Conservation (phyloP, 1,140 invertebrate species). For the Trichonephila clavata region DNA sequence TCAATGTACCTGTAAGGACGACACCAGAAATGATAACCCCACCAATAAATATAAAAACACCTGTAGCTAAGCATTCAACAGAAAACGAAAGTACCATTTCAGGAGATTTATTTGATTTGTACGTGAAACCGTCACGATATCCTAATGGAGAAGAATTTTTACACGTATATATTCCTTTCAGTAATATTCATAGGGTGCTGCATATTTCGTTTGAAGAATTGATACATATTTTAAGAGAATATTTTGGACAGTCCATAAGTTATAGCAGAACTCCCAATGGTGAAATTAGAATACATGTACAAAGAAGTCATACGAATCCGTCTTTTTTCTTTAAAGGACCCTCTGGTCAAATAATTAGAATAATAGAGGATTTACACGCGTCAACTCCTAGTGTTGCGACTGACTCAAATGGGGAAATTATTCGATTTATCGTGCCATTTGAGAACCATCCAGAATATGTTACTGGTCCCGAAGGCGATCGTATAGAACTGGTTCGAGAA, state of each 20-base stretch:
- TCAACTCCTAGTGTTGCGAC: neutral
- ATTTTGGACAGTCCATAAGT: neutral
- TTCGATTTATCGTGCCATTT: neutral
- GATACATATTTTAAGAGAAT: neutral
- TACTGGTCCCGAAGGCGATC: neutral
- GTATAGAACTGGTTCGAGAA: neutral
- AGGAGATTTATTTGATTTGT: neutral
- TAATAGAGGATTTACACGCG: neutral
- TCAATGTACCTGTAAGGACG: too few species aligned
- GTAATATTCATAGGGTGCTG: neutral
- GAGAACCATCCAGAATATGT: neutral
- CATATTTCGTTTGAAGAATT: neutral
- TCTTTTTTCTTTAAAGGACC: neutral
- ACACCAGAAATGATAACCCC: neutral
- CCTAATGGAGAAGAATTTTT: neutral
- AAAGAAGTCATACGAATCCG: neutral
- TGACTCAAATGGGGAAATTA: neutral
- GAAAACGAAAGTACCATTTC: neutral
- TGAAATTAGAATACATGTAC: neutral
- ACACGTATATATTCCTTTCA: neutral
- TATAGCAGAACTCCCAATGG: neutral
- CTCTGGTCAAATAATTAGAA: neutral
- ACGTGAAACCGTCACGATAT: neutral
- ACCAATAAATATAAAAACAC: neutral
- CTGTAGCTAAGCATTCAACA: neutral